Conservation (phyloP, 1,140 invertebrate genomes). For the Stenopsyche tienmushanensis region DNA sequence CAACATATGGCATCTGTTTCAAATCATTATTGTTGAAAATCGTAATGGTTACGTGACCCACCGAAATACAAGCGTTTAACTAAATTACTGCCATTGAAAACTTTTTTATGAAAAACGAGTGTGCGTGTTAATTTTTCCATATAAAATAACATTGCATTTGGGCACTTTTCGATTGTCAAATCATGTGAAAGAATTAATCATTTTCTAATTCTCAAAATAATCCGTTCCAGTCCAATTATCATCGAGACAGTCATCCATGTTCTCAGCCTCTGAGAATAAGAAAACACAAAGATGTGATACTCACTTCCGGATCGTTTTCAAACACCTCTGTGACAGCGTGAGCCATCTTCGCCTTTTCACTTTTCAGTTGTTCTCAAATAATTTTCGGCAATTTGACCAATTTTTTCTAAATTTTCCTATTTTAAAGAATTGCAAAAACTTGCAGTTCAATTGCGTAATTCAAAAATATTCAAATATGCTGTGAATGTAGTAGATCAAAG, state of each 20-base stretch:
- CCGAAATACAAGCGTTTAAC: background rate
- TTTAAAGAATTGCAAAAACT: no score
- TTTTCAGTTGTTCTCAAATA: background rate
- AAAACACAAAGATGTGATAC: constrained; percentile 8
- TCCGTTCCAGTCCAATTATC: constrained; percentile 23
- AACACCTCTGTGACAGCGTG: constrained; percentile 20
- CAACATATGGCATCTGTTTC: constrained; percentile 14
- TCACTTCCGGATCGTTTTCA: constrained; percentile 17
- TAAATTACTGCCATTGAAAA: background rate
- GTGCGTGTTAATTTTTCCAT: background rate
- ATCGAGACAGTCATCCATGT: constrained; percentile 20
- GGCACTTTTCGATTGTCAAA: no score
- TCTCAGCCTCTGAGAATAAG: constrained; percentile 16
- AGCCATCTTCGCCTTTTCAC: background rate
- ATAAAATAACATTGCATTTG: no score
- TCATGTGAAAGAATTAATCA: constrained; percentile 16
- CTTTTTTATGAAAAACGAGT: background rate
- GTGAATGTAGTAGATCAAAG: no score
- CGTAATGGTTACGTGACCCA: background rate
- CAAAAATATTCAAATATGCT: no score
- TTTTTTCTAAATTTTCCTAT: no score
- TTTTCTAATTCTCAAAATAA: constrained; percentile 20
- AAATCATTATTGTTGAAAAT: constrained; percentile 1
- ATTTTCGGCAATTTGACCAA: no score
- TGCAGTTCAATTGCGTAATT: no score